Conservation (phyloP, 2,888 invertebrate genomes). For the Sabellastarte sp. region DNA sequence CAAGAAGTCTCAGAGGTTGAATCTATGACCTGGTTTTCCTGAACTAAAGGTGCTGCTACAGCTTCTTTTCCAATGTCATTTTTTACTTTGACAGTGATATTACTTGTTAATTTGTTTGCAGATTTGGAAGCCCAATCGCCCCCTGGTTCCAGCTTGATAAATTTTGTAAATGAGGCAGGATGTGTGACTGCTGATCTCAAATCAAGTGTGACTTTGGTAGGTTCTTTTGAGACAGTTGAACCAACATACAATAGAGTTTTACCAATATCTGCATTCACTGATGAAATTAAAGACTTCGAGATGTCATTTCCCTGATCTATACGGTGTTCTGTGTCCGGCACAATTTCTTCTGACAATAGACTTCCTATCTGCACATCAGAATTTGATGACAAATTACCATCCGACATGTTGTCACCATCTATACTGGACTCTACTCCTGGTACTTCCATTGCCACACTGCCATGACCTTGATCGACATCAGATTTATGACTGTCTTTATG, state of each 20-base stretch:
- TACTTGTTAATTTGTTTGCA: not conserved
- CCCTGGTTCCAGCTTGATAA: not conserved
- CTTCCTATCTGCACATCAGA: too few species aligned
- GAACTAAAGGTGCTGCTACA: too few species aligned
- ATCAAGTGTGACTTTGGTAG: not conserved
- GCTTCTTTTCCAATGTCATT: too few species aligned
- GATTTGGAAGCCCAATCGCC: not conserved
- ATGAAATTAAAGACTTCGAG: not conserved
- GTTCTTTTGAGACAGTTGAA: not conserved
- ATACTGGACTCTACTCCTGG: too few species aligned
- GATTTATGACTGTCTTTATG: too few species aligned
- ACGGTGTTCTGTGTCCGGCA: too few species aligned
- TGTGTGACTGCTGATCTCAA: not conserved
- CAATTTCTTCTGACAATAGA: too few species aligned
- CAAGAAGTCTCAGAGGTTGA: not conserved
- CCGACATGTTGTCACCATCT: too few species aligned
- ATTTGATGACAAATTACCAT: not conserved
- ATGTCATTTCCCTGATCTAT: not conserved
- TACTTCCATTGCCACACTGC: too few species aligned
- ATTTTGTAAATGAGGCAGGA: not conserved
- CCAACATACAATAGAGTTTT: too few species aligned
- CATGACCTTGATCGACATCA: too few species aligned
- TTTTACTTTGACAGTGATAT: not conserved
- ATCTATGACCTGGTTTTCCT: not conserved
- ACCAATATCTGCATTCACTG: not conserved